Base-by-base conservation (phyloP, 2,113 vertebrate species). In the Gobius niger region DNA sequence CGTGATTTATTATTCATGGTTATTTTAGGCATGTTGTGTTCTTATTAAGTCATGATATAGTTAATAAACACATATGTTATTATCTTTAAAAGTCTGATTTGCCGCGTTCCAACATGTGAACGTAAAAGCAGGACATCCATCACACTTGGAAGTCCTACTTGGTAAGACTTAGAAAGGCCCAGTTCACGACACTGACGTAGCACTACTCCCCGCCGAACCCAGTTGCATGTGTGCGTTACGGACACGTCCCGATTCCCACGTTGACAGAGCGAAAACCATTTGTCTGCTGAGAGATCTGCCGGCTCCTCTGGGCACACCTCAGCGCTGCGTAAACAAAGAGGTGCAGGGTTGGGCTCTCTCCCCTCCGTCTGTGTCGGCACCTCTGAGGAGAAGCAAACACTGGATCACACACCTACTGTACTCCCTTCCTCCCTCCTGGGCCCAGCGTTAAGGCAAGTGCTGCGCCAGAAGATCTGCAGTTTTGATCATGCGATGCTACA, bases 221-320 rank as follows among this genome's bases (percentile, higher is more conserved):
- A 4, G 24, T 24, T 24, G 1, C 10, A 46, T 46, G 44, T 69
- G 51, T 78, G 74, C 3, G 79, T 80, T 78, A 79, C 75, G 82
- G 71, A 75, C 75, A 78, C 67, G 73, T 78, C 82, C 76, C 63
- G 72, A 67, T 86, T 87, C 79, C 85, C 88, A 89, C 73, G 60
- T 64, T 82, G 70, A 70, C 87, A 82, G 85, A 91, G 83, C 84
- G 82, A 88, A 89, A 87, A 87, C 73, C 70, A 83, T 91, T 89
- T 86, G 59, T 65, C 73, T 70, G 56, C 62, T 76, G 79, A 78
- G 80, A 84, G 63, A 74, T 75, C 65, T 68, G 8, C 66, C 16
- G 66, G 75, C 6, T 65, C 70, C 77, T 63, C 57, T 44, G 61
- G 61, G 9, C 61, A 52, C 60, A 42, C 47, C 54, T 41, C 60